Evolutionary conservation across 2,113 vertebrate genomes (phyloP).

Genomic region (Propithecus coquereli): DNA sequence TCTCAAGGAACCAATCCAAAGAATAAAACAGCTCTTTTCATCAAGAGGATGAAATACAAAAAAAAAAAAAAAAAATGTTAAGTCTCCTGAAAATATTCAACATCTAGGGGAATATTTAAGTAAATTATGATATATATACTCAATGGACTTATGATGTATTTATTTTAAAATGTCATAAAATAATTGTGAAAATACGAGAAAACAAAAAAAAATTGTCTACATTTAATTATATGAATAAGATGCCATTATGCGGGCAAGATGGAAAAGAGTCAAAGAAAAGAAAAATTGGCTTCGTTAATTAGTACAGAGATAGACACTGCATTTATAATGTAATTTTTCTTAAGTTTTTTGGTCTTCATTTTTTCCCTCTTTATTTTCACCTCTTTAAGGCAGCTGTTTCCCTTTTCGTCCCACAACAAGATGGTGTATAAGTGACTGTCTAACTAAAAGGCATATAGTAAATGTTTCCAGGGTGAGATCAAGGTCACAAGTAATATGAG

Average conservation of each 20-base stretch:
- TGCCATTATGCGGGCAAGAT: neutral
- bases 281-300: neutral
- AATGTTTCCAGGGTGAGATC: conserved; percentile 59
- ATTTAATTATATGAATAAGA: neutral
- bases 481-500: conserved; percentile 62
- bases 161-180: conserved; percentile 8
- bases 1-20: neutral
- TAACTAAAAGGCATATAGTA: neutral
- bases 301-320: neutral
- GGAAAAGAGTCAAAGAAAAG: neutral
- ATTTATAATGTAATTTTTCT: neutral
- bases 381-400: neutral
- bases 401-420: conserved; percentile 16
- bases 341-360: neutral
- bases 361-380: neutral
- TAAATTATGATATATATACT: neutral
- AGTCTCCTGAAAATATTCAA: neutral
- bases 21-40: neutral
- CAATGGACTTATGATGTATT: neutral
- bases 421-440: neutral
- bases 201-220: neutral
- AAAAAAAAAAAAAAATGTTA: neutral
- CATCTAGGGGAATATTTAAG: neutral
- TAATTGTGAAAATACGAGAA: neutral
- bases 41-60: neutral